Evolutionary conservation across 2,797 vertebrate species (phyloP).

Genomic region (Pygocentrus nattereri): DNA sequence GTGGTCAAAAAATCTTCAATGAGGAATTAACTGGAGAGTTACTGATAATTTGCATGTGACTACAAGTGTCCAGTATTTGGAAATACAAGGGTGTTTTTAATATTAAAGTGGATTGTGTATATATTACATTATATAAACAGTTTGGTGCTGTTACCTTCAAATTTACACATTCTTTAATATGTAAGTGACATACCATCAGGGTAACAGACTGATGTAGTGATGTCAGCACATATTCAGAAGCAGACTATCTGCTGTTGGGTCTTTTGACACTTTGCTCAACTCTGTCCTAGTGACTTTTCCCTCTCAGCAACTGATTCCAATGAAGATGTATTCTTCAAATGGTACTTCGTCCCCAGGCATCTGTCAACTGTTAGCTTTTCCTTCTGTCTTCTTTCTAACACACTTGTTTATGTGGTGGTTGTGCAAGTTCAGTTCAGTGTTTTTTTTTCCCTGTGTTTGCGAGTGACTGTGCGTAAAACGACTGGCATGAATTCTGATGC

Average conservation of each 20-base stretch:
- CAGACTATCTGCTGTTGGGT: background rate
- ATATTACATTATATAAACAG: background rate
- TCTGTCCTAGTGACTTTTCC: background rate
- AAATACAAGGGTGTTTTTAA: no score
- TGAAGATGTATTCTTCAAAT: constrained; percentile 16
- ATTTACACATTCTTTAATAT: background rate
- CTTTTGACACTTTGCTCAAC: constrained; percentile 10
- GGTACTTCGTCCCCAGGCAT: background rate
- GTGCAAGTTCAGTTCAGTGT: constrained; percentile 1
- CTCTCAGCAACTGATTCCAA: constrained; percentile 7
- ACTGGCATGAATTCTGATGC: constrained; percentile 53
- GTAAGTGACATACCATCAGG: background rate
- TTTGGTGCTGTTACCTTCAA: background rate
- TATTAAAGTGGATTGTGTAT: background rate
- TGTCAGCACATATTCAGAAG: background rate
- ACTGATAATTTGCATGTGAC: background rate
- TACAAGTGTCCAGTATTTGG: no score
- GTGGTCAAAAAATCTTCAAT: background rate
- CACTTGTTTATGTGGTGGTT: constrained; percentile 4
- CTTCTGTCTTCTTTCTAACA: constrained; percentile 1
- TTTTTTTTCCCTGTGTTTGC: constrained; percentile 2
- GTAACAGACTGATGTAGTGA: background rate
- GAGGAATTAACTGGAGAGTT: background rate
- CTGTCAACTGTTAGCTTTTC: background rate
- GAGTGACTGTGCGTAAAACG: constrained; percentile 16